A percentile compares a stretch with the other conserved stretches of the same genome.
These are phyloP conservation scores for Thalassoma bifasciatum DNA, from an alignment of 2,113 vertebrate species.

Conservation along the genomic window DNA sequence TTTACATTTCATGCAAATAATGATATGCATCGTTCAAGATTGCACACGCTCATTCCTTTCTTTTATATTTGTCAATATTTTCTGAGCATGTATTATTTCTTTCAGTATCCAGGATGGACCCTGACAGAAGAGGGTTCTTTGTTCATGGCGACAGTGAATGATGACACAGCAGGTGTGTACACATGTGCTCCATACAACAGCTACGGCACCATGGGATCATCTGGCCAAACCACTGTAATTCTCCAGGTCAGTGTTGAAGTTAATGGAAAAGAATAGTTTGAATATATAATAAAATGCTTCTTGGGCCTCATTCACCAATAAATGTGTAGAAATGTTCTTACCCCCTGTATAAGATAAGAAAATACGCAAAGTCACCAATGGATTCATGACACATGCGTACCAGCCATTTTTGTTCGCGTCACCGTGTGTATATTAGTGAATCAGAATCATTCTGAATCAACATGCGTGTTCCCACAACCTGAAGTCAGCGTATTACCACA, in stretches of 20 bases:
- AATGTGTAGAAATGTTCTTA: no score
- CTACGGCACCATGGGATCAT: constrained; percentile 89
- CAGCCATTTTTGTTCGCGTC: no score
- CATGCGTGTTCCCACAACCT: no score
- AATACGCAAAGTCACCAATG: no score
- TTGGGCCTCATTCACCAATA: no score
- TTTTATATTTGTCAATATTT: background rate
- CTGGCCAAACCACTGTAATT: constrained; percentile 84
- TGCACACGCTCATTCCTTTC: background rate
- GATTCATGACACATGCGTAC: no score
- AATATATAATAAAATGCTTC: background rate
- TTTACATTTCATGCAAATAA: background rate
- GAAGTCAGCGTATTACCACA: no score
- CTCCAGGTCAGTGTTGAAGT: constrained; percentile 85
- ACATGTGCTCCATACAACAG: constrained; percentile 92
- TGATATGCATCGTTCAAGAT: background rate
- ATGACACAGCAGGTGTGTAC: constrained; percentile 89
- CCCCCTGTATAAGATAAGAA: no score
- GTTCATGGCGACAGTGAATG: constrained; percentile 87
- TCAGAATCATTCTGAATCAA: no score
- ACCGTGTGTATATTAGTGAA: no score
- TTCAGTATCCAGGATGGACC: constrained; percentile 92
- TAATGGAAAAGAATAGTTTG: background rate
- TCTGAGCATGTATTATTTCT: constrained; percentile 12
- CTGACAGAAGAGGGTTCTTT: constrained; percentile 85